Conservation (phyloP, 2,797 vertebrate species). For the Catamblyrhynchus diadema region DNA sequence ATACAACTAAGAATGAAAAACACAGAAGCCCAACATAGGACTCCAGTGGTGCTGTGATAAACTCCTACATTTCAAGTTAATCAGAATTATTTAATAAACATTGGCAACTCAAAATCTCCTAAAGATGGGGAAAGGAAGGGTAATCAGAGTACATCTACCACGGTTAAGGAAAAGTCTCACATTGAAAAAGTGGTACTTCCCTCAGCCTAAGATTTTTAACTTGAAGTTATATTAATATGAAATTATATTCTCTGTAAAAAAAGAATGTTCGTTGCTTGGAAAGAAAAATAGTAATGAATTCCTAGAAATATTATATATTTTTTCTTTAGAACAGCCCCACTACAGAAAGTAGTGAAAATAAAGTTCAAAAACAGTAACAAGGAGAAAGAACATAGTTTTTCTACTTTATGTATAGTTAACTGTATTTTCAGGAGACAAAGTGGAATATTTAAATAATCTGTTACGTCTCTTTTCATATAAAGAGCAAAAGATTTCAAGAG, state of each 20-base stretch:
- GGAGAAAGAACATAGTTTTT: background rate
- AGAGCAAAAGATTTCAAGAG: background rate
- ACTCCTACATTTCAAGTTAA: background rate
- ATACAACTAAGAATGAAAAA: background rate
- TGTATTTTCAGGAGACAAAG: background rate
- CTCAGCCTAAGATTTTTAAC: background rate
- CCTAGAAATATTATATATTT: background rate
- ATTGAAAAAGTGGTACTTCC: accelerated
- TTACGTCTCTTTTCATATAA: background rate
- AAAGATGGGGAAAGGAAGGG: background rate
- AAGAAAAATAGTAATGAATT: background rate
- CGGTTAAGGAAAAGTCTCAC: background rate
- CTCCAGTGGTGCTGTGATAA: background rate
- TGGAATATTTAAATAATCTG: background rate
- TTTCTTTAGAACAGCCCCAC: background rate
- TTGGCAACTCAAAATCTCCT: background rate
- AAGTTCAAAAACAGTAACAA: background rate
- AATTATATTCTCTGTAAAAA: background rate
- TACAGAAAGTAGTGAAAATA: background rate
- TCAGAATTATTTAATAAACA: background rate
- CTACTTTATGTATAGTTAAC: background rate
- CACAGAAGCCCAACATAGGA: background rate
- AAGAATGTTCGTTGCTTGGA: background rate
- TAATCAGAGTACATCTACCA: background rate
- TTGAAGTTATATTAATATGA: background rate